phyloP scores from a whole-genome alignment of 2,888 invertebrate genomes.

The Ectemnius lituratus region DNA sequence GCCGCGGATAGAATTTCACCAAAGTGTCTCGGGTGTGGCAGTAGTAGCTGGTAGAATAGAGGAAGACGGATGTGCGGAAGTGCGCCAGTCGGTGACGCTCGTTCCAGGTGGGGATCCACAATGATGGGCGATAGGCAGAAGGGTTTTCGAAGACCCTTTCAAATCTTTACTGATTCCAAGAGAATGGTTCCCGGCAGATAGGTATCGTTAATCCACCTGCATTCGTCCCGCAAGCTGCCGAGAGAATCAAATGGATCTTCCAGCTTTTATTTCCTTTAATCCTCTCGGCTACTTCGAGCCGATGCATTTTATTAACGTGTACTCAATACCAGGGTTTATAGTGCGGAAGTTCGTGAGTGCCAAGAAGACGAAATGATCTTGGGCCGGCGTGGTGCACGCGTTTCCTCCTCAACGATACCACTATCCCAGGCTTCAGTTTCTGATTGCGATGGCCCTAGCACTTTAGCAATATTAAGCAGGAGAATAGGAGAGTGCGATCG shows the following conservation, averaged over 20 bases:
- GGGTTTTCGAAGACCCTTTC: neutral
- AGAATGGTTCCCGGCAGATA: slow-evolving; percentile 32
- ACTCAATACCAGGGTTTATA: slow-evolving; percentile 35
- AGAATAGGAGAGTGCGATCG: too few species aligned
- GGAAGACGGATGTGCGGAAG: slow-evolving; percentile 25
- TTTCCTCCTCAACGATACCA: too few species aligned
- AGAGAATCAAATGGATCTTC: slow-evolving; percentile 25
- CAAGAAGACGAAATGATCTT: slow-evolving; percentile 7
- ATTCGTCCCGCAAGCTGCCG: slow-evolving; percentile 14
- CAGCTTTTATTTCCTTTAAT: slow-evolving; percentile 35
- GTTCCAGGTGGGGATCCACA: slow-evolving; percentile 39
- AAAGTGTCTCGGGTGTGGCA: neutral
- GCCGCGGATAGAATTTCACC: neutral
- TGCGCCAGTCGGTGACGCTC: slow-evolving; percentile 11
- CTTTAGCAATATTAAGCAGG: neutral
- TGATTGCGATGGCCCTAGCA: neutral
- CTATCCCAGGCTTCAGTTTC: neutral
- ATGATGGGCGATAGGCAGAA: slow-evolving; percentile 37
- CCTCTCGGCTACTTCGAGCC: neutral
- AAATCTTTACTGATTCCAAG: slow-evolving; percentile 13
- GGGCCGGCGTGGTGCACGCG: too few species aligned
- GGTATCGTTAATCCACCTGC: slow-evolving; percentile 30
- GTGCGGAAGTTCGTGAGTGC: slow-evolving; percentile 10
- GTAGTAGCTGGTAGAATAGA: neutral
- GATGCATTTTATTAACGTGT: slow-evolving; percentile 40